Percentiles rank a stretch among this genome's conserved stretches.
phyloP scores from a whole-genome alignment of 2,797 vertebrate genomes.

The Chaunax sp. region DNA sequence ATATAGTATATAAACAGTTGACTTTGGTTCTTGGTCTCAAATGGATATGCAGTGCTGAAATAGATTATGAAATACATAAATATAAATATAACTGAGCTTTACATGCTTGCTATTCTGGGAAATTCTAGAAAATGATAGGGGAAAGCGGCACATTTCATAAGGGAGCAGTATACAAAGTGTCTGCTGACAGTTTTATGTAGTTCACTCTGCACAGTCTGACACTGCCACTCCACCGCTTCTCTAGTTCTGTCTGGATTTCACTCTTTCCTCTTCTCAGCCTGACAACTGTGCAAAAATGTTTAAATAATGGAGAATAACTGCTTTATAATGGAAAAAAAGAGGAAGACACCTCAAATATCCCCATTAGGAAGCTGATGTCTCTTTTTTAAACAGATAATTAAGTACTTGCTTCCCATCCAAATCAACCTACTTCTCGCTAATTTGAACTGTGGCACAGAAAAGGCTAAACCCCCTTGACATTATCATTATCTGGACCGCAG shows the following conservation, averaged over 20 bases:
- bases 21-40: constrained; percentile 2
- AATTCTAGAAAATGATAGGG: too few relatives aligned
- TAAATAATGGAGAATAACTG: constrained; percentile 14
- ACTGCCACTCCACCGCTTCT: constrained; percentile 4
- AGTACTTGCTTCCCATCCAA: constrained; percentile 8
- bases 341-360: background rate
- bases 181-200: constrained; percentile 14
- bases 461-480: constrained; percentile 24
- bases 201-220: constrained; percentile 17
- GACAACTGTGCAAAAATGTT: constrained; percentile 19
- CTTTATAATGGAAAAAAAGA: constrained; percentile 11
- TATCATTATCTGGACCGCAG: constrained; percentile 45
- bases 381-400: constrained; percentile 25
- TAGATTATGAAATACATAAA: constrained; percentile 24
- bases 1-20: background rate
- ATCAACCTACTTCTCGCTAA: constrained; percentile 1
- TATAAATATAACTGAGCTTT: too few relatives aligned
- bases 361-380: constrained; percentile 4
- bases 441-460: constrained; percentile 18
- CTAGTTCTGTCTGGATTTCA: constrained; percentile 15
- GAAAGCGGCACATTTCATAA: constrained; percentile 1
- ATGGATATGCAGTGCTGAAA: background rate
- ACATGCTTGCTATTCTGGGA: too few relatives aligned
- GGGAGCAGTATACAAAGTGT: constrained; percentile 6
- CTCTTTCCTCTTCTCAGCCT: background rate